Percentiles rank a stretch among this genome's conserved stretches.
Evolutionary conservation across 2,797 vertebrate species (phyloP).

Genomic region (Esox masquinongy): DNA sequence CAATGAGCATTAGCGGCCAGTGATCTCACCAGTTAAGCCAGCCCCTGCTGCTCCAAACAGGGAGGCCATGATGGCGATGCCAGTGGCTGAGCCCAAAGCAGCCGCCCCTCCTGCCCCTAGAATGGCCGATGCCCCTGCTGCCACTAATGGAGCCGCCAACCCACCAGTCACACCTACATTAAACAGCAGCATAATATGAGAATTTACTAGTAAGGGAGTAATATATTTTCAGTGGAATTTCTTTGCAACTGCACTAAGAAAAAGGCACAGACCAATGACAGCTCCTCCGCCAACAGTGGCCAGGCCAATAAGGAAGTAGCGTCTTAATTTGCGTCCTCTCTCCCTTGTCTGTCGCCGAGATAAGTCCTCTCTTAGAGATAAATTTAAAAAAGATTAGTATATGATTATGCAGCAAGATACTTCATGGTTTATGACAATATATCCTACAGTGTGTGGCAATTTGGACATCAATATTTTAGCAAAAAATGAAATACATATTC

Average conservation of each 20-base stretch:
- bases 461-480: no score
- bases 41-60: slow-evolving; percentile 96
- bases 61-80: slow-evolving; percentile 93
- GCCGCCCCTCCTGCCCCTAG: slow-evolving; percentile 93
- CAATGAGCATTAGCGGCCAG: not conserved
- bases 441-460: not conserved
- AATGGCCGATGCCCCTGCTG: slow-evolving; percentile 86
- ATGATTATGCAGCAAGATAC: not conserved
- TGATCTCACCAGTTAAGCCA: slow-evolving; percentile 85
- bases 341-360: slow-evolving; percentile 83
- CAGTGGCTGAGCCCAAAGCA: slow-evolving; percentile 85
- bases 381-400: slow-evolving; percentile 26
- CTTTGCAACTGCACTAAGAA: not conserved
- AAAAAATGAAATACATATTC: no score
- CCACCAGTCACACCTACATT: slow-evolving; percentile 87
- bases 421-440: not conserved
- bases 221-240: not conserved
- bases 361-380: slow-evolving; percentile 78
- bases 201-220: not conserved
- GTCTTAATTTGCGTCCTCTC: slow-evolving; percentile 81
- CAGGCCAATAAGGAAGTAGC: slow-evolving; percentile 92
- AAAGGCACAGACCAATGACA: slow-evolving; percentile 83
- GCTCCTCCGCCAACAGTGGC: slow-evolving; percentile 93
- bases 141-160: slow-evolving; percentile 90
- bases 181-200: not conserved